Base-by-base conservation (phyloP, 2,797 vertebrate genomes). In the Enteromius argenteus region DNA sequence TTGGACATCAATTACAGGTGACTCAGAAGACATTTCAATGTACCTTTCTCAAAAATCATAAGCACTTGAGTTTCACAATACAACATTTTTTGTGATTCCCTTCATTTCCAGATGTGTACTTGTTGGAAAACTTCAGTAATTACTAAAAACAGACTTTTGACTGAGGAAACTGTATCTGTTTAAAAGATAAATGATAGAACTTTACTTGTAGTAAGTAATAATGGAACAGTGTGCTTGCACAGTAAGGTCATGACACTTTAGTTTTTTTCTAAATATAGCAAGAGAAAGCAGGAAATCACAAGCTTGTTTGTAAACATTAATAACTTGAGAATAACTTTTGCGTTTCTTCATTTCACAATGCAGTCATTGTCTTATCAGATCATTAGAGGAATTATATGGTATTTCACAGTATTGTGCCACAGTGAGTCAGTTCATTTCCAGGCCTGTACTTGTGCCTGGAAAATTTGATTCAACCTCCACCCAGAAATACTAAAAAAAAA, bases 1-100 rank as follows among this genome's bases (percentile, higher is more conserved):
- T 78, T 84, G 62, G 30, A 35, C 81, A 84, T 85, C 46, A 86
- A 75, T 84, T 80, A 82, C 39, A 71, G 69, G 69, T 58, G 53
- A 53, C 68, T 49, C n/a, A 56, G 60, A 80, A 80, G 84, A 85
- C 53, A 35, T 81, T 64, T 77, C 30, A n/a, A 46, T 46, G 9
- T 53, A 53, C 27, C n/a, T 2, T 30, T 67, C 68, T 69, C 15
- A n/a, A 46, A 77, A 44, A 78, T 66, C 51, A 71, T 44, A 51
- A 66, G 66, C 32, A 27, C 53, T 23, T 58, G n/a, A 23, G 49
- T 39, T 80, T 42, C n/a, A 71, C 21, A 68, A 39, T 27, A 80
- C 17, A 27, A 37, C 14, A 10, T 17, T 75, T 17, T 23, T 58
- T 75, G 51, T 32, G 49, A 56, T 19, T 4, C 3, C 5, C 46